Evolutionary conservation across 2,113 vertebrate species (phyloP).

Genomic region (Amazona vittata): DNA sequence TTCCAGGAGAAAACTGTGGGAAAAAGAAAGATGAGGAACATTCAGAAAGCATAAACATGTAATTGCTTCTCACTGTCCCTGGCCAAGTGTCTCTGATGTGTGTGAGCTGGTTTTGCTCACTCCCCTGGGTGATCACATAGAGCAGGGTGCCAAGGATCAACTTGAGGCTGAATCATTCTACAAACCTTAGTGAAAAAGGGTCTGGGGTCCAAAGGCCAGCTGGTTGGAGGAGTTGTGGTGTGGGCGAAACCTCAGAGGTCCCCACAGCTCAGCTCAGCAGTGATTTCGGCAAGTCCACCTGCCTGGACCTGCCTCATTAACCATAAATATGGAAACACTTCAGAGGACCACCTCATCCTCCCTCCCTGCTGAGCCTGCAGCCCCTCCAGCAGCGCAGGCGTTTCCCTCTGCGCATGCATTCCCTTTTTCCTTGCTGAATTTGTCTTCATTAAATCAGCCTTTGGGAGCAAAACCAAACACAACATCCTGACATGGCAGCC

Average conservation of each 20-base stretch:
- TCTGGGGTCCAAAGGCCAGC: background rate
- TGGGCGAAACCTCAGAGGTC: background rate
- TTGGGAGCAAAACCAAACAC: background rate
- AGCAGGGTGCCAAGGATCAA: background rate
- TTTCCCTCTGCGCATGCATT: background rate
- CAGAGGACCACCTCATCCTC: background rate
- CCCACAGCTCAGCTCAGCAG: background rate
- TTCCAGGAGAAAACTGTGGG: background rate
- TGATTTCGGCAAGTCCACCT: background rate
- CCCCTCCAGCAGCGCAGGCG: background rate
- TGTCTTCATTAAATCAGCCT: background rate
- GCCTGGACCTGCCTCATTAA: background rate
- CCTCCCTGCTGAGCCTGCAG: rapidly evolving
- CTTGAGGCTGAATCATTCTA: background rate
- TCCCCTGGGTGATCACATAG: background rate
- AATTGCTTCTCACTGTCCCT: background rate
- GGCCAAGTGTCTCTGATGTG: background rate
- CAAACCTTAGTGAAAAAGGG: background rate
- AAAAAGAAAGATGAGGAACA: background rate
- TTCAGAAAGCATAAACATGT: background rate
- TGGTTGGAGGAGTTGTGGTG: background rate
- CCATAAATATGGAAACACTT: background rate
- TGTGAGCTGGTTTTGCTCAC: background rate
- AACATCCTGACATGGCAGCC: background rate
- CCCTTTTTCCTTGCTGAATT: background rate